Evolutionary conservation across 37 sponge, comb jelly and placozoan species (phyloP), one percentile per base, ranked within the genome.

Genomic region (Trichoplax adhaerens): DNA sequence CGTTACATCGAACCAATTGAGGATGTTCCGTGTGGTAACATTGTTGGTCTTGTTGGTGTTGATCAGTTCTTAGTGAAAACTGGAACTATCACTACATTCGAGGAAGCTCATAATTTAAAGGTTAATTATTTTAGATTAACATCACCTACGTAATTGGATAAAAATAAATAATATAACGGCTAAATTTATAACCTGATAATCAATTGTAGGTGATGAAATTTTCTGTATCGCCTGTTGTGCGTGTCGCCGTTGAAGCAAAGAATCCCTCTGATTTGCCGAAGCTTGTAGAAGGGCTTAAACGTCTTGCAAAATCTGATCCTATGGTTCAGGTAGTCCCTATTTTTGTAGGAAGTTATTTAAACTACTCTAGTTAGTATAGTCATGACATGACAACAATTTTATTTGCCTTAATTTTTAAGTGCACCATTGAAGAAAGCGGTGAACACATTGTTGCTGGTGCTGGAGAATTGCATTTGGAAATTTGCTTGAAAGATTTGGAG

Each of bases 11-110:
- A 97, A 71, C 81, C 94, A 59, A 97, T 97, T 68, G 99, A 97
- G 65, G 86, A 92, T 72, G 99, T 97, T 3, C 99, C 99, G 63
- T 92, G 94, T 83, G 99, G 99, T 57, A 97, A 97, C 81, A 88
- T 89, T 4, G 99, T 89, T 48, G 99, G 99, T 0, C 77, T 97
- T 56, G 99, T 97, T 68, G 99, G 99, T 50, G 93, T 97, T 48
- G 99, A 97, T 80, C 99, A 97, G 83, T 97, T 79, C 78, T 79
- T 97, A 2, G 87, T 97, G 73, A 97, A 97, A 86, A 97, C 99
- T 2, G 99, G 94, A 1, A 97, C 99, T 58, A 88, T 97, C 74
- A 82, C 88, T 53, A 47, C 90, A 5, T 89, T 74, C 71, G 94
- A 97, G 52, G 80, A 92, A 12, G 99, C 99, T 8, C 99, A 97